A percentile compares a stretch with the other conserved stretches of the same genome.
Evolutionary conservation across 2,797 vertebrate genomes (phyloP).

Genomic region (Petrocephalus sullivani): DNA sequence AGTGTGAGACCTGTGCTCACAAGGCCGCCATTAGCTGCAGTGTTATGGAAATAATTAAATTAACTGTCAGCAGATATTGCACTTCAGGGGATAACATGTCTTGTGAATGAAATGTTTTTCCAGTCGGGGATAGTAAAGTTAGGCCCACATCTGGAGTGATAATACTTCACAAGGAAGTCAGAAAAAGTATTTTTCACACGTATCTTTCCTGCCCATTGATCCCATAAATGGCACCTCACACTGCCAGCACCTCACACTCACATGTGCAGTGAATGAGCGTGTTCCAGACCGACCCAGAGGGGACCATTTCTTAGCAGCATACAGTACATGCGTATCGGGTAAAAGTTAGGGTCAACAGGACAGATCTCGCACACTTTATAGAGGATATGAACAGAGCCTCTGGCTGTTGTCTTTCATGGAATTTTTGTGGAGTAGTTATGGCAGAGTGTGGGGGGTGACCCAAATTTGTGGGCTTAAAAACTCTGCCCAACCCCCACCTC

Average conservation of each 20-base stretch:
- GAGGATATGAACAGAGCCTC: slow-evolving; percentile 25
- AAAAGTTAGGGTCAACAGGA: slow-evolving; percentile 14
- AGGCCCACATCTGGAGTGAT: not conserved
- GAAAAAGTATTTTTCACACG: not conserved
- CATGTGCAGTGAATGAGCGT: slow-evolving; percentile 38
- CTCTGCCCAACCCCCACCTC: not conserved
- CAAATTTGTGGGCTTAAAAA: not conserved
- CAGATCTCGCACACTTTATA: slow-evolving; percentile 18
- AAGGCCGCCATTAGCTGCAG: slow-evolving; percentile 2
- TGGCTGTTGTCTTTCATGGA: slow-evolving; percentile 34
- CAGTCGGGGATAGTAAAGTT: not conserved
- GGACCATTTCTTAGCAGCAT: slow-evolving; percentile 33
- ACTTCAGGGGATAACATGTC: not conserved
- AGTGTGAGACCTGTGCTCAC: not conserved
- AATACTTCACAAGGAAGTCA: not conserved
- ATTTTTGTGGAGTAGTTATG: not conserved
- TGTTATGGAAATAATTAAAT: slow-evolving; percentile 7
- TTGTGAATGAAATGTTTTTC: not conserved
- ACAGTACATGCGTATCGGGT: slow-evolving; percentile 15
- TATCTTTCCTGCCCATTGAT: not conserved
- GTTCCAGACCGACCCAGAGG: slow-evolving; percentile 28
- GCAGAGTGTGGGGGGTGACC: not conserved
- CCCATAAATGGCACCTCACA: slow-evolving; percentile 24
- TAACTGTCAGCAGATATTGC: not conserved
- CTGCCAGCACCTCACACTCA: not conserved